Evolutionary conservation across 2,113 vertebrate species (phyloP).

Genomic region (Copsychus sechellarum): DNA sequence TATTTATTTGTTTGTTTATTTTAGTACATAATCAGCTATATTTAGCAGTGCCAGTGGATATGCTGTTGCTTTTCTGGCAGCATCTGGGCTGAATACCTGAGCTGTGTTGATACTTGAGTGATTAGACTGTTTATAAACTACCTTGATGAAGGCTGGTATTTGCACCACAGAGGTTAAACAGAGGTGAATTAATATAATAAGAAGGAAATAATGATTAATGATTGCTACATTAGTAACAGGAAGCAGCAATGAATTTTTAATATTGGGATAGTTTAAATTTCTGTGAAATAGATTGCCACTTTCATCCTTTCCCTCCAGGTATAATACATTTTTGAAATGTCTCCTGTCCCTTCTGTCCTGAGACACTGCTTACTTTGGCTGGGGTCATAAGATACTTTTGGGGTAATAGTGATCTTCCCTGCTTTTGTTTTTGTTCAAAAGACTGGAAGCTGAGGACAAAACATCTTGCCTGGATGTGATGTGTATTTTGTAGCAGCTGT

Average conservation of each 20-base stretch:
- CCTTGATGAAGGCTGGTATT: background rate
- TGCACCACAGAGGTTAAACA: background rate
- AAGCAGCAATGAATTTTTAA: background rate
- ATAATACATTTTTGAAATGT: background rate
- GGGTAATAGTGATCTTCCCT: background rate
- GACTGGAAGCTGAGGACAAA: background rate
- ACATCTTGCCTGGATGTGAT: background rate
- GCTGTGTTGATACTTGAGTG: background rate
- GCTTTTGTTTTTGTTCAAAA: background rate
- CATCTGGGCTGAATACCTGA: background rate
- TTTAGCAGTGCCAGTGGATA: background rate
- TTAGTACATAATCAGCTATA: background rate
- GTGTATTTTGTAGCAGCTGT: background rate
- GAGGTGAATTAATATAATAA: background rate
- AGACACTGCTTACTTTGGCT: background rate
- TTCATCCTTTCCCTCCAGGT: background rate
- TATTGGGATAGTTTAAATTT: background rate
- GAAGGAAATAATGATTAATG: background rate
- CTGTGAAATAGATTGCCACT: background rate
- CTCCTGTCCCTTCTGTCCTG: background rate
- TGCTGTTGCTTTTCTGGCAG: background rate
- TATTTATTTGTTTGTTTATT: background rate
- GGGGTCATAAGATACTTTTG: background rate
- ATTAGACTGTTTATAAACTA: background rate
- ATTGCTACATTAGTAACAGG: background rate